phyloP scores from a whole-genome alignment of 2,797 vertebrate genomes.

The Gymnoscopelus braueri region DNA sequence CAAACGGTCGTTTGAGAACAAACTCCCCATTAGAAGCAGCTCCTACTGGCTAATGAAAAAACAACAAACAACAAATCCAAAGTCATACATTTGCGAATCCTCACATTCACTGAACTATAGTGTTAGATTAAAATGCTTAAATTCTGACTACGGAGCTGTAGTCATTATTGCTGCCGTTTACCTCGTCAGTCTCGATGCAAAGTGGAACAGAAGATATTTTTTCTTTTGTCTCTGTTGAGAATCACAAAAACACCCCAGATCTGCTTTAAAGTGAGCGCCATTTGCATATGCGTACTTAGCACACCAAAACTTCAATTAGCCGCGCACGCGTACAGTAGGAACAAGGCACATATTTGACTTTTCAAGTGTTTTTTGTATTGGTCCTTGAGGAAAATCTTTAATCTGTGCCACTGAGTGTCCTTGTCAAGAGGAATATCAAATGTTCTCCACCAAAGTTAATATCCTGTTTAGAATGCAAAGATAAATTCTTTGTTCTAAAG shows the following conservation, averaged over 20 bases:
- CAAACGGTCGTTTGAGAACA: conserved; percentile 60
- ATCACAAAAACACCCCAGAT: conserved; percentile 1
- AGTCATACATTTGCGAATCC: conserved; percentile 7
- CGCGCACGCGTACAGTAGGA: conserved; percentile 4
- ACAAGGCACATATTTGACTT: conserved; percentile 30
- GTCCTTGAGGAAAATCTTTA: conserved; percentile 31
- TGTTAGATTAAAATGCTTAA: not conserved
- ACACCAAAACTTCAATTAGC: conserved; percentile 23
- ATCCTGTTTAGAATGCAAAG: conserved; percentile 38
- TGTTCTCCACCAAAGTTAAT: conserved; percentile 50
- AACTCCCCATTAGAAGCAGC: conserved; percentile 3
- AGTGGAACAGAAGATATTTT: not conserved
- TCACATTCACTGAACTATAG: not conserved
- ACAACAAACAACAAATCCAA: not conserved
- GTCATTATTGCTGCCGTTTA: not conserved
- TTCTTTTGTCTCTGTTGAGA: not conserved
- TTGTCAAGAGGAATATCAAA: conserved; percentile 45
- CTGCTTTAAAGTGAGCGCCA: not conserved
- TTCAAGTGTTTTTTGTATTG: conserved; percentile 27
- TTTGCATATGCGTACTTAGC: not conserved
- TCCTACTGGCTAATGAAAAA: not conserved
- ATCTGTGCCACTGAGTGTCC: conserved; percentile 32
- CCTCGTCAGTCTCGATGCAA: not conserved
- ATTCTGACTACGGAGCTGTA: not conserved
- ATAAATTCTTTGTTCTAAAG: conserved; percentile 38